Percentiles rank a stretch among this genome's conserved stretches.
Evolutionary conservation across 1,140 invertebrate species (phyloP).

Genomic region (Agrypnia vestita): DNA sequence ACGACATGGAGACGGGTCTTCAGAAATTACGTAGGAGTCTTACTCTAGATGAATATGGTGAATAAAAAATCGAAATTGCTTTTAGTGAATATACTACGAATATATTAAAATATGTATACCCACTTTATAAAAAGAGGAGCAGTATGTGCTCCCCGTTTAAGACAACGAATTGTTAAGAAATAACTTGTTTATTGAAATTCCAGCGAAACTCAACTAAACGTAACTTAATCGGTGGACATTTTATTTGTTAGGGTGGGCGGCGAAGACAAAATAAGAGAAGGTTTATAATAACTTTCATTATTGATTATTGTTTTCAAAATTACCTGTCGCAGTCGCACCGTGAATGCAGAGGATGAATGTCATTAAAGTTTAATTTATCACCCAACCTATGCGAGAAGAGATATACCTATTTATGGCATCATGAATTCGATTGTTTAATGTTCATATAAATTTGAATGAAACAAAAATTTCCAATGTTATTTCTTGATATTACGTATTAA

Average conservation of each 20-base stretch:
- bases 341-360: no score
- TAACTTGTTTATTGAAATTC: slow-evolving; percentile 6
- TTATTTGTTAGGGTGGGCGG: slow-evolving; percentile 15
- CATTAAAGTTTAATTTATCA: no score
- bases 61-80: not conserved
- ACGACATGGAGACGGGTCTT: not conserved
- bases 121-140: not conserved
- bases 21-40: not conserved
- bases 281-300: slow-evolving; percentile 18
- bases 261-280: not conserved
- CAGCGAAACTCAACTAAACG: slow-evolving; percentile 2
- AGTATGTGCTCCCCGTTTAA: not conserved
- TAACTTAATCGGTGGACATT: not conserved
- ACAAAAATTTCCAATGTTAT: no score
- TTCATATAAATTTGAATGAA: no score
- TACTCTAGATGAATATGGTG: slow-evolving; percentile 6
- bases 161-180: not conserved
- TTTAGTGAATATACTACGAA: not conserved
- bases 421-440: no score
- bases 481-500: no score
- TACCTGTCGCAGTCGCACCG: not conserved
- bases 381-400: no score
- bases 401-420: no score
- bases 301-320: not conserved
- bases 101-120: slow-evolving; percentile 11